These are phyloP conservation scores for Acanthococcus lagerstroemiae DNA, from an alignment of 2,888 invertebrate genomes.

Conservation along the genomic window DNA sequence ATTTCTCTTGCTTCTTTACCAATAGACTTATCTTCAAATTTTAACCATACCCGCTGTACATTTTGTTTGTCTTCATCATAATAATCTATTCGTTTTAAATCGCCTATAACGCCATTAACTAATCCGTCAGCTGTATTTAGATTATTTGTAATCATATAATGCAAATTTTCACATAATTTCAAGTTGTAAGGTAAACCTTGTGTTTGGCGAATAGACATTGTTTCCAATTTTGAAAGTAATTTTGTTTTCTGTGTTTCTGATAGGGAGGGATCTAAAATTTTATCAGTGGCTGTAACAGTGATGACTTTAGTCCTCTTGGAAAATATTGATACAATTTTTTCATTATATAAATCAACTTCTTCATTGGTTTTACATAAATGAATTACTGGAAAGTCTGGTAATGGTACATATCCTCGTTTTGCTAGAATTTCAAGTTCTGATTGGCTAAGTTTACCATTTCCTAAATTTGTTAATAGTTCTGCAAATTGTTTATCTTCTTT, in stretches of 20 bases:
- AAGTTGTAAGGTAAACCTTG: background rate
- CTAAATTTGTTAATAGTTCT: background rate
- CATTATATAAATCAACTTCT: background rate
- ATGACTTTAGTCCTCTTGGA: background rate
- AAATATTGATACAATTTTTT: background rate
- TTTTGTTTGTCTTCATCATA: background rate
- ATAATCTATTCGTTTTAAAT: background rate
- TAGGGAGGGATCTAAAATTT: background rate
- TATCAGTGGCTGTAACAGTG: background rate
- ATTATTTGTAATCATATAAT: background rate
- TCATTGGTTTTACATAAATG: background rate
- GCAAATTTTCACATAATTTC: background rate
- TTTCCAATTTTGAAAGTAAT: background rate
- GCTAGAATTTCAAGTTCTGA: background rate
- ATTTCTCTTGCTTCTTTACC: background rate
- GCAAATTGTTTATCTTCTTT: conserved; percentile 34
- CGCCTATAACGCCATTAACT: background rate
- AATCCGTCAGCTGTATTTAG: background rate
- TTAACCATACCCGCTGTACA: background rate
- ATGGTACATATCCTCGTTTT: background rate
- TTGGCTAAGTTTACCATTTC: background rate
- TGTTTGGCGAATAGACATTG: background rate
- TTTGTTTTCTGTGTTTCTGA: background rate
- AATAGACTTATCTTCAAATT: background rate
- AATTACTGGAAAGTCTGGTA: background rate